A percentile compares a stretch with the other conserved stretches of the same genome.
Evolutionary conservation across 1,140 invertebrate genomes (phyloP).

Genomic region (Eumeta japonica): DNA sequence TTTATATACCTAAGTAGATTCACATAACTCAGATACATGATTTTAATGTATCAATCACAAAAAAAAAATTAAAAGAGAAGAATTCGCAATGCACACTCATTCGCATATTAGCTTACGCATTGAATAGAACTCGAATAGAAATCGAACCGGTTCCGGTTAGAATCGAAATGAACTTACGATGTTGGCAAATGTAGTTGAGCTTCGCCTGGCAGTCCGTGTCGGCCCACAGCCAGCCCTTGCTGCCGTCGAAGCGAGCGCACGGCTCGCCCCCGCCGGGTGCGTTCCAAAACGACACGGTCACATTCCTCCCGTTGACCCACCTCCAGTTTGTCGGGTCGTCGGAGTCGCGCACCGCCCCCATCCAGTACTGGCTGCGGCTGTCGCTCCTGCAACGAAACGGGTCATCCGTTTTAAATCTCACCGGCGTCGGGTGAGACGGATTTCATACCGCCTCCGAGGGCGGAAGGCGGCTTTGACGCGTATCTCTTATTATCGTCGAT

Average conservation of each 20-base stretch:
- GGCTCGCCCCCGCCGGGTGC: constrained; percentile 79
- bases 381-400: constrained; percentile 72
- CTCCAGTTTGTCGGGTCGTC: constrained; percentile 82
- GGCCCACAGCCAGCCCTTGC: constrained; percentile 92
- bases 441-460: too few relatives aligned
- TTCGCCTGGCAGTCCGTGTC: constrained; percentile 85
- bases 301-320: constrained; percentile 85
- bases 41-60: too few relatives aligned
- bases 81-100: too few relatives aligned
- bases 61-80: too few relatives aligned
- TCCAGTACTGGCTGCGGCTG: constrained; percentile 91
- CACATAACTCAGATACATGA: too few relatives aligned
- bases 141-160: too few relatives aligned
- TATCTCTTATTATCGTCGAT: too few relatives aligned
- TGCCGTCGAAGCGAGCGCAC: constrained; percentile 88
- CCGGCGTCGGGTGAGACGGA: too few relatives aligned
- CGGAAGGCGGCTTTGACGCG: too few relatives aligned
- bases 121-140: too few relatives aligned
- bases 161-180: constrained; percentile 82
- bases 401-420: not conserved
- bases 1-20: too few relatives aligned
- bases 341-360: constrained; percentile 83
- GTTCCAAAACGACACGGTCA: constrained; percentile 92
- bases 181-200: constrained; percentile 91
- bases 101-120: too few relatives aligned